Evolutionary conservation across 2,888 invertebrate genomes (phyloP), one percentile per base, ranked within the genome.

Genomic region (Drosophila formosana): DNA sequence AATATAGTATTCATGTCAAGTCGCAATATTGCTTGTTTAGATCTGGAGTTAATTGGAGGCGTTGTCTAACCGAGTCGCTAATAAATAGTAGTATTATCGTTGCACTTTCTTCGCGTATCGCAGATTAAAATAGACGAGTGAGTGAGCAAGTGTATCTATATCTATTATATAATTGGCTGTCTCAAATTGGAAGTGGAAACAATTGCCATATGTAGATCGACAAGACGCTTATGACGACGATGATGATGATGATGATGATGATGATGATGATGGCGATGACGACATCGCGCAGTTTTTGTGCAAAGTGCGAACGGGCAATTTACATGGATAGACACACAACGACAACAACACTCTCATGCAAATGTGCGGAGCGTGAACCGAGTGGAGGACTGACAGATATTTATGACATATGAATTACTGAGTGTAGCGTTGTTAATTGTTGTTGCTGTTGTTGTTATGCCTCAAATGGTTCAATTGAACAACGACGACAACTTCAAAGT

Each of bases 371-470:
- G 52, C 52, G 58, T 49, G 66, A 53, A 63, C 56, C 57, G 58
- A 58, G 26, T 55, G 82, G 18, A 77, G 1, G 18, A 77, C 72
- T 79, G 85, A 82, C 80, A 75, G 82, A 83, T 78, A 78, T 83
- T 87, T 83, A 83, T 83, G 83, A 87, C 88, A 83, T 81, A 84
- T 87, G 82, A 83, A 86, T 82, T 85, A 82, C 82, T 74, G 75
- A 66, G 70, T 68, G 73, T 74, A 71, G 72, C 81, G 66, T 46
- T 81, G 70, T 77, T 72, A 81, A 78, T 83, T 84, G 82, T 80
- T 86, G 72, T 3, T 39, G 56, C 25, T 60, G 56, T 18, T 61
- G 53, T 39, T 67, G 66, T 47, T 76, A 74, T 79, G 82, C 73
- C 72, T 72, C 71, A 74, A 81, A 84, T 82, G 82, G 67, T 81